Conservation (phyloP, 2,113 vertebrate species). For the Rhinoptilus africanus region DNA sequence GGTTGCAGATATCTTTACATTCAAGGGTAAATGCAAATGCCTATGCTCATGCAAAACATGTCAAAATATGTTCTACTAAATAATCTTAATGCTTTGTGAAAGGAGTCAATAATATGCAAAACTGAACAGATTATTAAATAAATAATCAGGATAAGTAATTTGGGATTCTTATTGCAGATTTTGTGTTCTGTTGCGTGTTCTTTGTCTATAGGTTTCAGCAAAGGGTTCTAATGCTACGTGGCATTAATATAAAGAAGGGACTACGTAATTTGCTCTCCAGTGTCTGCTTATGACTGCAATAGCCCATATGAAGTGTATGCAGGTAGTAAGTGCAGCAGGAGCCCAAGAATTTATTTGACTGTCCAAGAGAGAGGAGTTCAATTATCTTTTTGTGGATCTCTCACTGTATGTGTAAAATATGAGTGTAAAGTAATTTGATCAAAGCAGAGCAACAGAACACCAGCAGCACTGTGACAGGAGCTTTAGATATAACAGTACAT, state of each 20-base stretch:
- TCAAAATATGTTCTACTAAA: background rate
- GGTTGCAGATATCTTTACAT: background rate
- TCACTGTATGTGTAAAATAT: conserved; percentile 16
- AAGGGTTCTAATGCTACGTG: background rate
- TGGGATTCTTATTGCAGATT: background rate
- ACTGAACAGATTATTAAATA: background rate
- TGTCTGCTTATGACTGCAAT: background rate
- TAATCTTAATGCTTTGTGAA: background rate
- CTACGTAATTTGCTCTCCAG: conserved; percentile 28
- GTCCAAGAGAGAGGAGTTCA: background rate
- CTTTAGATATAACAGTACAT: conserved; percentile 44
- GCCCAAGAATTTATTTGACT: conserved; percentile 2
- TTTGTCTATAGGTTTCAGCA: conserved; percentile 21
- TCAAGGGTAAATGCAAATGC: background rate
- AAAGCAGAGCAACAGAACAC: conserved; percentile 23
- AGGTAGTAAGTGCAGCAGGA: conserved; percentile 37
- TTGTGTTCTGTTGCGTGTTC: background rate
- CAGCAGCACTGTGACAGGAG: conserved; percentile 44
- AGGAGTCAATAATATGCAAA: background rate
- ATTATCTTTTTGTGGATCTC: conserved; percentile 18
- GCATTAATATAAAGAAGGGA: conserved; percentile 2
- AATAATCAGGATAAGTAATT: background rate
- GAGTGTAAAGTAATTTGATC: conserved; percentile 26
- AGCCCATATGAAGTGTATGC: conserved; percentile 36
- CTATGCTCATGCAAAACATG: background rate